A percentile compares a stretch with the other conserved stretches of the same genome.
Evolutionary conservation across 2,113 vertebrate species (phyloP).

Genomic region (Dicerorhinus sumatrensis): DNA sequence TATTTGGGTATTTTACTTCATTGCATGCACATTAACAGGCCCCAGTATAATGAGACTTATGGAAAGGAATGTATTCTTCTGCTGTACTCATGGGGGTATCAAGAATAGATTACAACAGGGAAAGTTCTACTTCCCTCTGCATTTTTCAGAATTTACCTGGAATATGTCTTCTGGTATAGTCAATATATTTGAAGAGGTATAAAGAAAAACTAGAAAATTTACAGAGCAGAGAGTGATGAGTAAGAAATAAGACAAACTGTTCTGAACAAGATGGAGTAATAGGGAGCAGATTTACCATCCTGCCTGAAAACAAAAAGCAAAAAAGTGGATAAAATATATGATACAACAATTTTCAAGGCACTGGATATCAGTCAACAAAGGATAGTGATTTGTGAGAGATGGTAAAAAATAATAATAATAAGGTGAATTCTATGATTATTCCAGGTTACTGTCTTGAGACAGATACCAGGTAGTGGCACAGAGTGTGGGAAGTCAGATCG

Average conservation of each 20-base stretch:
- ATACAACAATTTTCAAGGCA: background rate
- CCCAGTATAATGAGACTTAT: background rate
- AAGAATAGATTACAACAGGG: background rate
- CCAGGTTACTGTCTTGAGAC: background rate
- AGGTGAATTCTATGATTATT: background rate
- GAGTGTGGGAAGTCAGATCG: background rate
- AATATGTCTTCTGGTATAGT: background rate
- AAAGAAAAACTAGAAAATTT: constrained; percentile 30
- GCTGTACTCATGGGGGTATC: background rate
- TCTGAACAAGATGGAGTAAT: background rate
- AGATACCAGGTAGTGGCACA: background rate
- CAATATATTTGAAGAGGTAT: background rate
- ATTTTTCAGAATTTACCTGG: background rate
- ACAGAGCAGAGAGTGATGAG: background rate
- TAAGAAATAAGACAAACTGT: background rate
- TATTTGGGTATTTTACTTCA: background rate
- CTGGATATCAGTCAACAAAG: background rate
- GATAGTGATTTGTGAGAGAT: background rate
- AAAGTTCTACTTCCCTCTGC: background rate
- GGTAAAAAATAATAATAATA: background rate
- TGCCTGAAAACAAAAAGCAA: background rate
- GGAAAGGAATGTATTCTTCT: background rate
- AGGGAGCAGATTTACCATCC: background rate
- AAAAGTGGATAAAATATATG: background rate
- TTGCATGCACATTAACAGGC: background rate